Base-by-base conservation (phyloP, 2,113 vertebrate species). In the Microcebus griseorufus region DNA sequence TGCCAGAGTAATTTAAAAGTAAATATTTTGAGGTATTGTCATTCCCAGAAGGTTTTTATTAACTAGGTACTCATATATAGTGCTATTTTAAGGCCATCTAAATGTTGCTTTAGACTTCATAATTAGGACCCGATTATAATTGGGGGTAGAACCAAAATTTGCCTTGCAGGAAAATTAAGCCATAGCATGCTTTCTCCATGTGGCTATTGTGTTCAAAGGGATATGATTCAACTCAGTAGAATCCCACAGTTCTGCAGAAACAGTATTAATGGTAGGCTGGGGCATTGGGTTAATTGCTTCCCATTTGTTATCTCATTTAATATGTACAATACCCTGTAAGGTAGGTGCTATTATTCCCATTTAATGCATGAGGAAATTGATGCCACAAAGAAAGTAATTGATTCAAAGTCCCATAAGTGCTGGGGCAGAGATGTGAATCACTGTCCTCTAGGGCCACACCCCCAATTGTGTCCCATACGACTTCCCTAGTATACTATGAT, bases 1-100 rank as follows among this genome's bases (percentile, higher is more conserved):
- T 89, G 86, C 67, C 92, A 53, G 67, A 92, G 67, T 95, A 95
- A 96, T 92, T 88, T 39, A 78, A 97, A 88, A 97, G 64, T 97
- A 95, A 93, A 96, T 88, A 96, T 93, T 93, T 80, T 75, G 91
- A 95, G 82, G 82, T 94, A 90, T 92, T 88, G 92, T 90, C 94
- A 81, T 75, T 85, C 88, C 95, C 79, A 89, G 42, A 96, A 96
- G 87, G 95, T 64, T 97, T 97, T 97, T 90, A 88, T 93, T 92
- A 95, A 94, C 60, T 62, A 96, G 75, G 17, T 96, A 69, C 79
- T 96, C 91, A 95, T 75, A 79, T 80, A 55, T 79, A 75, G 37
- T 86, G 45, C 89, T 92, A 42, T 87, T 96, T 95, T 62, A 93
- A 97, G 92, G 82, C 23, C 27, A 62, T 91, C 34, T 79, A 53